Conservation (phyloP, 2,113 vertebrate species). For the Boleophthalmus pectinirostris region DNA sequence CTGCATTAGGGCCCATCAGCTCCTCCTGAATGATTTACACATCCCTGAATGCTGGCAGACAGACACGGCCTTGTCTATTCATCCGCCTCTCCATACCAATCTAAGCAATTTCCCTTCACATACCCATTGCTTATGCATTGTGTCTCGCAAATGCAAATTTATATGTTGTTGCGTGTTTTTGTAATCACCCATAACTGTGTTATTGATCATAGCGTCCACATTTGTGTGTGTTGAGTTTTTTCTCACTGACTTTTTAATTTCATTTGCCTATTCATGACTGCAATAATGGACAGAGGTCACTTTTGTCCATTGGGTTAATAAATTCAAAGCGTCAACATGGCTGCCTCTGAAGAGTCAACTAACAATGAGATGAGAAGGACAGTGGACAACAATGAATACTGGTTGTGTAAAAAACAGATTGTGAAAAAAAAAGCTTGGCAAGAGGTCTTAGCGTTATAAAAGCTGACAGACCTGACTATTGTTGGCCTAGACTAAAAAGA, state of each 20-base stretch:
- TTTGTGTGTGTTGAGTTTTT: slow-evolving; percentile 13
- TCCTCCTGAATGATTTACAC: slow-evolving; percentile 68
- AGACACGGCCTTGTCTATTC: slow-evolving; percentile 54
- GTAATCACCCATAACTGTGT: slow-evolving; percentile 13
- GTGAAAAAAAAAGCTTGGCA: slow-evolving; percentile 42
- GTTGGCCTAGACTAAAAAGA: slow-evolving; percentile 46
- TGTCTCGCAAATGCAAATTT: slow-evolving; percentile 46
- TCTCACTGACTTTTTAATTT: slow-evolving; percentile 28
- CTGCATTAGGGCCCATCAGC: slow-evolving; percentile 74
- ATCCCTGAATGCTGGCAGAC: slow-evolving; percentile 67
- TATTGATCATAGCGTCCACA: slow-evolving; percentile 44
- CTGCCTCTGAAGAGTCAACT: slow-evolving; percentile 22
- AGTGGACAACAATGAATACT: slow-evolving; percentile 48
- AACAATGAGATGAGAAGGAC: slow-evolving; percentile 58
- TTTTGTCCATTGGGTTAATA: slow-evolving; percentile 60
- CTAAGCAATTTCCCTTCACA: slow-evolving; percentile 29
- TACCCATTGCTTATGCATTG: slow-evolving; percentile 35
- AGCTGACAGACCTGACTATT: slow-evolving; percentile 52
- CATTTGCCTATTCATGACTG: slow-evolving; percentile 34
- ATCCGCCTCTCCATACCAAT: slow-evolving; percentile 48
- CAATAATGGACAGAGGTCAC: slow-evolving; percentile 44
- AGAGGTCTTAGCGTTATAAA: slow-evolving; percentile 50
- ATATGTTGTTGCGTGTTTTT: slow-evolving; percentile 36
- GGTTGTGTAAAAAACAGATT: slow-evolving; percentile 48
- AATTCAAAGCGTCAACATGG: slow-evolving; percentile 49